Evolutionary conservation across 2,113 vertebrate species (phyloP).

Genomic region (Aleadryas rufinucha): DNA sequence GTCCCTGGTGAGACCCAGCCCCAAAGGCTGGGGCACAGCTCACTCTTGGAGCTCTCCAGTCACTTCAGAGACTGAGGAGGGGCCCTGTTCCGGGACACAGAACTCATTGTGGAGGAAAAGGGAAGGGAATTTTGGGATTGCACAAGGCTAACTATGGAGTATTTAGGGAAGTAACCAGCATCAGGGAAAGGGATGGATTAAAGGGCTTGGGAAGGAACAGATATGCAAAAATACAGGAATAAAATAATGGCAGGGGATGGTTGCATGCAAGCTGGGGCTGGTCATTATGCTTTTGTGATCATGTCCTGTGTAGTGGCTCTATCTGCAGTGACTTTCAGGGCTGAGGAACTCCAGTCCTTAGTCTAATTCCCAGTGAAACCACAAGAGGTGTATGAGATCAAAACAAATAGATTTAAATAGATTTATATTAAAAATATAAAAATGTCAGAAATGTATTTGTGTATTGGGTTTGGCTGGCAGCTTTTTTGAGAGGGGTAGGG

Average conservation of each 20-base stretch:
- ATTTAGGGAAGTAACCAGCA: background rate
- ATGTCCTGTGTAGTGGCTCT: background rate
- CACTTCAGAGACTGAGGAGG: background rate
- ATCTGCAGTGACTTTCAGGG: background rate
- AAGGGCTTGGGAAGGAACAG: background rate
- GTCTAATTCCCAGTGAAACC: background rate
- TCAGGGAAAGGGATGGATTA: background rate
- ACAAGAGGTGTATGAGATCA: background rate
- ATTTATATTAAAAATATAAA: background rate
- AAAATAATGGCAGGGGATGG: background rate
- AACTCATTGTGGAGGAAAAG: background rate
- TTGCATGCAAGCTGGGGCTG: background rate
- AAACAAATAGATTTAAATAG: background rate
- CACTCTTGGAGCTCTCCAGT: background rate
- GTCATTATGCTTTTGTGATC: background rate
- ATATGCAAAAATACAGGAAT: background rate
- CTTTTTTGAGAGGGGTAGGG: fast-evolving
- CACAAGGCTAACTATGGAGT: background rate
- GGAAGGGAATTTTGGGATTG: background rate
- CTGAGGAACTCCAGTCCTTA: background rate
- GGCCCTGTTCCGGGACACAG: background rate
- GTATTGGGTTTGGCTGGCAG: background rate
- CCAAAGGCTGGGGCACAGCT: background rate
- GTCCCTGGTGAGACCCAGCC: background rate
- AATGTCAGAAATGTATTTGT: background rate